Evolutionary conservation across 2,888 invertebrate genomes (phyloP).

Genomic region (Microctonus aethiopoides): DNA sequence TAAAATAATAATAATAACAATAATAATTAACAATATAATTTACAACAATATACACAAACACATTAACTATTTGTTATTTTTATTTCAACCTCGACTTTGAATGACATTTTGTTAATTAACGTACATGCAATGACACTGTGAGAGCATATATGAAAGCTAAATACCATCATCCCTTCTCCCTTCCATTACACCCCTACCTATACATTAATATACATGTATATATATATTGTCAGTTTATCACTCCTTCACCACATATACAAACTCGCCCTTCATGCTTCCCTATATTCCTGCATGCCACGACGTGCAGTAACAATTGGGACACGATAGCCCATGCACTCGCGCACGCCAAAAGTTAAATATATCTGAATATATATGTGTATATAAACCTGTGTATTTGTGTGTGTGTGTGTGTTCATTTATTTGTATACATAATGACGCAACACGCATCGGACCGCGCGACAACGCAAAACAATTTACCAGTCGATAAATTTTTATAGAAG

Average conservation of each 20-base stretch:
- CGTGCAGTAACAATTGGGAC: constrained; percentile 24
- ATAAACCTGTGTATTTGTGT: constrained; percentile 33
- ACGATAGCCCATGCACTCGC: constrained; percentile 26
- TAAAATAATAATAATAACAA: not conserved
- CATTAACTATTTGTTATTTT: not conserved
- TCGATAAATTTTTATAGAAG: constrained; percentile 67
- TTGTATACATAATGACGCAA: constrained; percentile 44
- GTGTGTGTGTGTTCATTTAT: constrained; percentile 46
- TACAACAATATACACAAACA: too few species aligned
- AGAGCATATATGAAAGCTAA: not conserved
- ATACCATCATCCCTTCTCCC: not conserved
- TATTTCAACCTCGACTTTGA: constrained; percentile 55
- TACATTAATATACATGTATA: not conserved
- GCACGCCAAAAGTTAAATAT: constrained; percentile 12
- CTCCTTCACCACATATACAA: constrained; percentile 17
- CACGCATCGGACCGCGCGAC: constrained; percentile 56
- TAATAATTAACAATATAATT: too few species aligned
- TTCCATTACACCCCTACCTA: too few species aligned
- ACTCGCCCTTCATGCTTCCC: constrained; percentile 14
- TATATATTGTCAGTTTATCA: not conserved
- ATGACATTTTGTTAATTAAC: constrained; percentile 68
- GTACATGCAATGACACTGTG: constrained; percentile 38
- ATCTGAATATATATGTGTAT: constrained; percentile 32
- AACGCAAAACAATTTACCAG: constrained; percentile 67
- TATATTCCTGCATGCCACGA: constrained; percentile 32